Evolutionary conservation across 1,140 invertebrate species (phyloP).

Genomic region (Pissodes strobi): DNA sequence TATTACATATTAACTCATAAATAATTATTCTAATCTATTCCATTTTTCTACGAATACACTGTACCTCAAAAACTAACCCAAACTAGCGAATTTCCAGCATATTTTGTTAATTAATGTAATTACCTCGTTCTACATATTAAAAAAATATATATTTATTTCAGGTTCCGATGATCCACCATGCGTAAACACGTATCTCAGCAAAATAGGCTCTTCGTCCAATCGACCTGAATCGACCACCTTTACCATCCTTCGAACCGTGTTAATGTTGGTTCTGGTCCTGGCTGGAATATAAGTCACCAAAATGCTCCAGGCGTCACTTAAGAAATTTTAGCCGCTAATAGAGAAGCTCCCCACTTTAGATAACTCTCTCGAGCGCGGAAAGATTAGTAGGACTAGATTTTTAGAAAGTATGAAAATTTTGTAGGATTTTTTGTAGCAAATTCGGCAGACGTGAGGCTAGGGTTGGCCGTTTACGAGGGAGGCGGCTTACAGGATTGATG

Average conservation of each 20-base stretch:
- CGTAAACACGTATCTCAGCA: constrained; percentile 48
- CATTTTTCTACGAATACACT: too few relatives aligned
- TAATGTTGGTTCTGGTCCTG: background rate
- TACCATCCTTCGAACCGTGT: background rate
- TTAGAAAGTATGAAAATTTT: background rate
- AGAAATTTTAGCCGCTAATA: background rate
- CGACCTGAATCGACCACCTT: background rate
- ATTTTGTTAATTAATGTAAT: too few relatives aligned
- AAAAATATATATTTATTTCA: constrained; percentile 42
- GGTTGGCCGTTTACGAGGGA: background rate
- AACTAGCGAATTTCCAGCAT: too few relatives aligned
- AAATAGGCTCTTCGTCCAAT: constrained; percentile 39
- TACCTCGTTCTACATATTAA: too few relatives aligned
- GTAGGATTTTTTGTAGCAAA: background rate
- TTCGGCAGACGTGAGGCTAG: background rate
- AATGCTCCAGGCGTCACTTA: constrained; percentile 6
- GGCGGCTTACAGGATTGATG: background rate
- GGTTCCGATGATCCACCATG: constrained; percentile 45
- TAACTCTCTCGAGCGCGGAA: background rate
- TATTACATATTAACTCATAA: too few relatives aligned
- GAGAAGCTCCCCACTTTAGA: background rate
- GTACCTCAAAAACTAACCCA: too few relatives aligned
- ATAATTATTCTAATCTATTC: too few relatives aligned
- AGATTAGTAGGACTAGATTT: background rate
- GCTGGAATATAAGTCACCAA: constrained; percentile 4